Evolutionary conservation across 2,113 vertebrate species (phyloP).

Genomic region (Carlito syrichta): DNA sequence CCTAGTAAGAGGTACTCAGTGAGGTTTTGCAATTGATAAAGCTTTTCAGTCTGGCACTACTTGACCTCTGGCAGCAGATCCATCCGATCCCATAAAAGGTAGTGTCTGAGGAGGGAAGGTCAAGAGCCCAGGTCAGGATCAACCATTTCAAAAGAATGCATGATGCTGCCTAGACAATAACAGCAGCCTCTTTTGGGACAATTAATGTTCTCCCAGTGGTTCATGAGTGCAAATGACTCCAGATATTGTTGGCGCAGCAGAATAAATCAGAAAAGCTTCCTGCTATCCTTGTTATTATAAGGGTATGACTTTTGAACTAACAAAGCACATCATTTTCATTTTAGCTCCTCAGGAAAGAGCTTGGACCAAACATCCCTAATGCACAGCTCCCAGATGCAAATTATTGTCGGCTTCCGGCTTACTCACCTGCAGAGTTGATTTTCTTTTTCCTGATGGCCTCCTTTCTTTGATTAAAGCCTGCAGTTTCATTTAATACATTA

Average conservation of each 20-base stretch:
- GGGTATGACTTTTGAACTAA: constrained; percentile 6
- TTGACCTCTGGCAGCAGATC: constrained; percentile 35
- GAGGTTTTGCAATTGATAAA: constrained; percentile 28
- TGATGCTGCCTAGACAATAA: not conserved
- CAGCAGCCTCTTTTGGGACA: not conserved
- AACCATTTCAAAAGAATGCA: not conserved
- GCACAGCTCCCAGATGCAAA: constrained; percentile 30
- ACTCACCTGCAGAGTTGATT: constrained; percentile 25
- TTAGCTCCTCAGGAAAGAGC: not conserved
- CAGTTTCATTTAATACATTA: constrained; percentile 25
- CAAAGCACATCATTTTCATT: constrained; percentile 36
- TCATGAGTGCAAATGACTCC: not conserved
- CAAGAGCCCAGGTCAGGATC: not conserved
- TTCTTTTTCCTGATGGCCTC: constrained; percentile 50
- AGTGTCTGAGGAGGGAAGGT: not conserved
- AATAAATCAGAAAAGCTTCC: constrained; percentile 40
- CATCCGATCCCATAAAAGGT: not conserved
- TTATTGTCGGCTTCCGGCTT: not conserved
- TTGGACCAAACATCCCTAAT: not conserved
- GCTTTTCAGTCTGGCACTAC: not conserved
- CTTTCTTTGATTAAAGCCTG: constrained; percentile 55
- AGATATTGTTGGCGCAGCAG: not conserved
- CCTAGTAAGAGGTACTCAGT: not conserved
- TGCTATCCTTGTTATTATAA: not conserved
- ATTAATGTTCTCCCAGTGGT: constrained; percentile 4